phyloP scores from a whole-genome alignment of 2,888 invertebrate species.

The Agrochola lota region DNA sequence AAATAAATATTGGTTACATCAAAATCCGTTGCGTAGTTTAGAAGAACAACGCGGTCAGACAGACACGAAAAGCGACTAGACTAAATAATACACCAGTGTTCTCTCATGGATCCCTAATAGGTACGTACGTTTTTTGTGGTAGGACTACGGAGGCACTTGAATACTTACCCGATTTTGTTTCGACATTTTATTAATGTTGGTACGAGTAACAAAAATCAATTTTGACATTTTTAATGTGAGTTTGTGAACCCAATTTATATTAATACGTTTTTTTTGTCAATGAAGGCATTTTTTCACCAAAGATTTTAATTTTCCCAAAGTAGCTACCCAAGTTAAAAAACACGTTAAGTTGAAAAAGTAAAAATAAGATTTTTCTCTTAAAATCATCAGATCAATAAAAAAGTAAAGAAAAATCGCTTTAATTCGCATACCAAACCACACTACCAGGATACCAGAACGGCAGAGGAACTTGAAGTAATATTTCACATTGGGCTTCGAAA shows the following conservation, averaged over 20 bases:
- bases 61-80: too few relatives aligned
- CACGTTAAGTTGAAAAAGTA: not conserved
- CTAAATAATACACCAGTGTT: not conserved
- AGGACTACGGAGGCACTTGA: not conserved
- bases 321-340: too few relatives aligned
- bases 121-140: not conserved
- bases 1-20: too few relatives aligned
- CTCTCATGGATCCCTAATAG: not conserved
- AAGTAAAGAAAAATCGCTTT: slow-evolving; percentile 4
- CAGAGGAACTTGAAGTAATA: slow-evolving; percentile 41
- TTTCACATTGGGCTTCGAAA: slow-evolving; percentile 51
- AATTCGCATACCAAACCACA: slow-evolving; percentile 21
- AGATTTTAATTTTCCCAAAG: too few relatives aligned
- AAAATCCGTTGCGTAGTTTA: too few relatives aligned
- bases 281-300: not conserved
- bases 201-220: not conserved
- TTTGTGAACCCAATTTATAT: slow-evolving; percentile 6
- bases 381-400: too few relatives aligned
- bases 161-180: slow-evolving; percentile 28
- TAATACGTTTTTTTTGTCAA: not conserved
- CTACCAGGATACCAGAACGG: slow-evolving; percentile 47
- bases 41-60: too few relatives aligned
- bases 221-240: not conserved
- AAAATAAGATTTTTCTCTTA: too few relatives aligned
- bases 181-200: not conserved